phyloP scores from a whole-genome alignment of 1,140 invertebrate genomes.

The Cyclina sinensis region DNA sequence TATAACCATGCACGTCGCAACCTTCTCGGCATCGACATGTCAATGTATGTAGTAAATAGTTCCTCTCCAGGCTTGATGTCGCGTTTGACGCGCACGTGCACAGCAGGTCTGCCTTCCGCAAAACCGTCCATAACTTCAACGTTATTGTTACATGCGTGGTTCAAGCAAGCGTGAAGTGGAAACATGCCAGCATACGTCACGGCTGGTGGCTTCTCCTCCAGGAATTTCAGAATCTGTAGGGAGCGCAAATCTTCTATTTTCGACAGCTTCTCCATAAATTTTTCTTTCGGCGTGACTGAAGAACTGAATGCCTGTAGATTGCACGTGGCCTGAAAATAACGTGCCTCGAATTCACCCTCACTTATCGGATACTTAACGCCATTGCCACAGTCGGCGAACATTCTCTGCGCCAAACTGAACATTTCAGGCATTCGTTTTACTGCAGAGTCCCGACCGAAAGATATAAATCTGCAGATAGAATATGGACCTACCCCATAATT shows the following conservation, averaged over 20 bases:
- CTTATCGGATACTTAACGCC: slow-evolving; percentile 78
- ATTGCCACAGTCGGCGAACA: slow-evolving; percentile 77
- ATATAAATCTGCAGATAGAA: slow-evolving; percentile 83
- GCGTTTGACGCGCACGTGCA: slow-evolving; percentile 77
- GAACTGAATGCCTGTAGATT: slow-evolving; percentile 82
- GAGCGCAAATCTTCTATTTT: slow-evolving; percentile 62
- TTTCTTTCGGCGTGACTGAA: slow-evolving; percentile 77
- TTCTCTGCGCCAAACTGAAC: slow-evolving; percentile 73
- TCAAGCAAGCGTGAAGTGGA: slow-evolving; percentile 82
- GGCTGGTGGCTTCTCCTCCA: slow-evolving; percentile 74
- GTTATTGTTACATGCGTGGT: slow-evolving; percentile 84
- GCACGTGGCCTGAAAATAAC: slow-evolving; percentile 83
- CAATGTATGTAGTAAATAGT: slow-evolving; percentile 82
- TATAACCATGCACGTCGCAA: slow-evolving; percentile 82
- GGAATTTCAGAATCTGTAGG: slow-evolving; percentile 71
- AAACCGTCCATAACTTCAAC: slow-evolving; percentile 81
- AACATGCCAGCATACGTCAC: slow-evolving; percentile 82
- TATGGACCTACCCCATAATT: too few relatives aligned
- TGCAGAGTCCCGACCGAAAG: slow-evolving; percentile 76
- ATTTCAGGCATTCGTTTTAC: slow-evolving; percentile 77
- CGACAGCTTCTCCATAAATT: slow-evolving; percentile 77
- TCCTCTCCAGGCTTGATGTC: slow-evolving; percentile 81
- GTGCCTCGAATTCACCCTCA: slow-evolving; percentile 80
- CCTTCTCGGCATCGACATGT: slow-evolving; percentile 78
- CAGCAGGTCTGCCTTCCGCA: slow-evolving; percentile 74